Evolutionary conservation across 1,140 invertebrate species (phyloP), one percentile per base, ranked within the genome.

Genomic region (Bradynema listronoti): DNA sequence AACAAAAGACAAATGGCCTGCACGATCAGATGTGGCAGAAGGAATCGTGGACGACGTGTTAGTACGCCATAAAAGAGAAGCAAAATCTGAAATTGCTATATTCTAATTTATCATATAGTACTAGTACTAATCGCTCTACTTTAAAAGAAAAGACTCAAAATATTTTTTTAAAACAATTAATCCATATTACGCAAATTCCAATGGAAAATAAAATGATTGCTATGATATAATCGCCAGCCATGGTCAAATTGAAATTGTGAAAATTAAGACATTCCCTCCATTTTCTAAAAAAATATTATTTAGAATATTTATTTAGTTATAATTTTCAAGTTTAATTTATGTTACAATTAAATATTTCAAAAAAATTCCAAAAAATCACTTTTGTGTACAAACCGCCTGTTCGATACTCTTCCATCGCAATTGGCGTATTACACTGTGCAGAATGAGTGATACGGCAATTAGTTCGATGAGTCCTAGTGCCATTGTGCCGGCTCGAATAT

Each of bases 191-290:
- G 39, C 69, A 75, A 32, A 68, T 33, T 6, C 27, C 22, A 68
- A 65, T 73, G 9, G 63, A 49, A 25, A 71, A 29, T 58, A 75
- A 55, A 24, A 73, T 50, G 6, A 70, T 51, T 5, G 58, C 55
- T 27, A 75, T 58, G 19, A 76, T 56, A 54, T 74, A 74, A 41
- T 74, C 72, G 27, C 72, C 69, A n/a, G 72, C 61, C 14, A 74
- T 56, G 16, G 69, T 75, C n/a, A 76, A 27, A 41, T 75, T 76
- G 56, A 66, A 75, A 56, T 75, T 68, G 19, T 59, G 56, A 42
- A 74, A 72, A 46, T 74, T 61, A 36, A 73, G 47, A 56, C 71
- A 73, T 33, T 73, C 73, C 25, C 30, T 19, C 42, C 67, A 68
- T 6, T 51, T 5, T 27, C 63, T 65, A n/a, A 64, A 59, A 41